phyloP scores from a whole-genome alignment of 2,113 vertebrate species.

The Agelaius phoeniceus region DNA sequence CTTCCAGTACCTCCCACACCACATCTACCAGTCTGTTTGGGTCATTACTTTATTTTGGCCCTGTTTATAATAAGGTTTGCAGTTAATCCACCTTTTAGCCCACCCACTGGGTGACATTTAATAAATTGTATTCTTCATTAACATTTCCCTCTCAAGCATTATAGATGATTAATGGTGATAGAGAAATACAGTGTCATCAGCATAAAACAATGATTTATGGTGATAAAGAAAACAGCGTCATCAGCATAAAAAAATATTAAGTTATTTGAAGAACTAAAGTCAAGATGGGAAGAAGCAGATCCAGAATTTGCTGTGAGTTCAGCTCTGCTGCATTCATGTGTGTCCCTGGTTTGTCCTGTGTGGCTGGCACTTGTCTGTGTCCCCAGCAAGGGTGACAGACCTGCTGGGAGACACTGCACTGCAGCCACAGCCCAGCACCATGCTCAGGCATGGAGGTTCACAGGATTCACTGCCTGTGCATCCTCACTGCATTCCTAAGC shows the following conservation, averaged over 20 bases:
- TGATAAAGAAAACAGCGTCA: neutral
- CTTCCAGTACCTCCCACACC: neutral
- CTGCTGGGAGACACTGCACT: neutral
- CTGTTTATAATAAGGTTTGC: neutral
- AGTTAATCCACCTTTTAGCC: neutral
- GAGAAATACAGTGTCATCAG: conserved; percentile 52
- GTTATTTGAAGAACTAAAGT: neutral
- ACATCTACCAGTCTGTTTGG: neutral
- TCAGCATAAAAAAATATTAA: conserved; percentile 25
- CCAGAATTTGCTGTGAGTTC: neutral
- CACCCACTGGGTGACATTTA: conserved; percentile 10
- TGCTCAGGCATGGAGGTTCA: neutral
- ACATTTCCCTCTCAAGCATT: conserved; percentile 28
- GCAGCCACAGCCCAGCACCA: neutral
- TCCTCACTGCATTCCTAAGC: neutral
- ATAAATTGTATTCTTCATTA: conserved; percentile 54
- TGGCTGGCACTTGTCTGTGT: neutral
- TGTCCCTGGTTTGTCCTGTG: neutral
- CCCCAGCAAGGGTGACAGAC: neutral
- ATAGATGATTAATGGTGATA: conserved; percentile 56
- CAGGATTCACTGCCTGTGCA: neutral
- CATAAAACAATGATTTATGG: conserved; percentile 61
- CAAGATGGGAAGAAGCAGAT: neutral
- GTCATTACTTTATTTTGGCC: neutral
- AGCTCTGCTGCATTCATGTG: neutral